Evolutionary conservation across 2,113 vertebrate genomes (phyloP).

Genomic region (Pogonocichla stellata): DNA sequence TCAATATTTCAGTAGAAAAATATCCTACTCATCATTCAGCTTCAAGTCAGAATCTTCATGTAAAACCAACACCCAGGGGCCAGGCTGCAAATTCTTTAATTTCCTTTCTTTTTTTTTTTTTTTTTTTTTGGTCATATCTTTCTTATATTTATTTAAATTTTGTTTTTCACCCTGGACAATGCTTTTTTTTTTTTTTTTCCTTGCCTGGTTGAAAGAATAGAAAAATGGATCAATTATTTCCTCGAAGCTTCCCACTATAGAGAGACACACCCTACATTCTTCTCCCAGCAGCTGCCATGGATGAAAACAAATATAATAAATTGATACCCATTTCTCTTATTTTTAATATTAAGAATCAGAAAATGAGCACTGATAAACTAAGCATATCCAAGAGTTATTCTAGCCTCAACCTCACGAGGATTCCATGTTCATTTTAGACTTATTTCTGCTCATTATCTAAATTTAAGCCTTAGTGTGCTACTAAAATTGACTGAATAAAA

Average conservation of each 20-base stretch:
- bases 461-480: background rate
- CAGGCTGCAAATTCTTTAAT: background rate
- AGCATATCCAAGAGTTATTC: background rate
- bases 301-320: background rate
- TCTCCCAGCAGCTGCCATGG: background rate
- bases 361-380: background rate
- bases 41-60: conserved; percentile 68
- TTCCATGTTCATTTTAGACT: background rate
- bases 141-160: background rate
- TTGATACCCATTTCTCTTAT: background rate
- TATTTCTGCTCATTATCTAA: background rate
- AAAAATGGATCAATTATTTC: conserved; percentile 10
- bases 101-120: background rate
- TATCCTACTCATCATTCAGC: conserved; percentile 66
- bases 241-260: background rate
- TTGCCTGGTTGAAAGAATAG: background rate
- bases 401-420: background rate
- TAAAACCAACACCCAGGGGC: conserved; percentile 64
- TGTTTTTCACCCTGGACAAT: background rate
- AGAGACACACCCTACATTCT: background rate
- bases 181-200: background rate
- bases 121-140: background rate
- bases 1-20: conserved; percentile 79
- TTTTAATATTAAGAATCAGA: background rate
- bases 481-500: background rate